These are phyloP conservation scores for Torymus auratus DNA, from an alignment of 2,888 invertebrate species.

Conservation along the genomic window DNA sequence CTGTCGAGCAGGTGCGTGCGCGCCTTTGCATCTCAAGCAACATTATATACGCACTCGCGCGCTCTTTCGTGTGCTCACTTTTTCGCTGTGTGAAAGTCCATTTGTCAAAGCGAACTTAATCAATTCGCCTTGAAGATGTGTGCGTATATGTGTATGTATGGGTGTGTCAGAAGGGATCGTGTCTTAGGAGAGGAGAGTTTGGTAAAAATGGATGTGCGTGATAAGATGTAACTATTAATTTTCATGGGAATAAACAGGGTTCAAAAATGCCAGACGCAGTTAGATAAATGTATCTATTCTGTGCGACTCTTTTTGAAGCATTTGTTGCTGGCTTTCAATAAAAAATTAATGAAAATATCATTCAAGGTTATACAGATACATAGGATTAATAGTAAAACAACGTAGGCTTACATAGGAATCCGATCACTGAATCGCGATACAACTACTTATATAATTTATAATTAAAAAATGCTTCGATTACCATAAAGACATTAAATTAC, in stretches of 20 bases:
- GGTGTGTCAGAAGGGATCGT: too few species aligned
- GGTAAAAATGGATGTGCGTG: background rate
- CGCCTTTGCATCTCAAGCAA: conserved; percentile 23
- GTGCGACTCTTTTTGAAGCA: too few species aligned
- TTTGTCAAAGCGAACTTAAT: conserved; percentile 37
- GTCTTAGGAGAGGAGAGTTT: background rate
- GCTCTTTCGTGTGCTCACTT: background rate
- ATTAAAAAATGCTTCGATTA: background rate
- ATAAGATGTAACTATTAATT: conserved; percentile 11
- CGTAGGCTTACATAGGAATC: too few species aligned
- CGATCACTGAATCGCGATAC: too few species aligned
- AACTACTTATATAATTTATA: background rate
- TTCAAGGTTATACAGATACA: too few species aligned
- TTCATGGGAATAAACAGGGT: background rate
- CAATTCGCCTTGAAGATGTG: background rate
- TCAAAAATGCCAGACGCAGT: too few species aligned
- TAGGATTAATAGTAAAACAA: too few species aligned
- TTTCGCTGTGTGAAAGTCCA: conserved; percentile 15
- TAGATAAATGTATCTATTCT: too few species aligned
- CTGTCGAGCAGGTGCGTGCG: conserved; percentile 20
- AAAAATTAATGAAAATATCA: too few species aligned
- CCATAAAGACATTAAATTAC: background rate
- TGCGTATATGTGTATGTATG: too few species aligned
- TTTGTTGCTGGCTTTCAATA: too few species aligned
- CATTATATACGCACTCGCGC: background rate